A percentile compares a stretch with the other conserved stretches of the same genome.
phyloP scores from a whole-genome alignment of 2,113 vertebrate genomes.

The Leucoraja erinaceus region DNA sequence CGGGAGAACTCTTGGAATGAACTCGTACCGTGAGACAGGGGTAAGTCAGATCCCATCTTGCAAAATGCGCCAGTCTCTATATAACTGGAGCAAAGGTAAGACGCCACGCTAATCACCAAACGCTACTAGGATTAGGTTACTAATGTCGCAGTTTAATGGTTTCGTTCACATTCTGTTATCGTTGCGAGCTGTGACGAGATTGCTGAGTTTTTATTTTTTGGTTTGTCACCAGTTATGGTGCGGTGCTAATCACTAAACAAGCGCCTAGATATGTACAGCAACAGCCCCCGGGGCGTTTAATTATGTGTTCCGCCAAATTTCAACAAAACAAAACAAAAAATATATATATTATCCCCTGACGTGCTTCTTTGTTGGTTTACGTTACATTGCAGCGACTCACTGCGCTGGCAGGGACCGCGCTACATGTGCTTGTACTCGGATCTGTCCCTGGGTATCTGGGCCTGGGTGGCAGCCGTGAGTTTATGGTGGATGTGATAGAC shows the following conservation, averaged over 20 bases:
- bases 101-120: not conserved
- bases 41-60: no score
- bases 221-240: not conserved
- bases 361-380: not conserved
- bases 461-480: constrained; percentile 69
- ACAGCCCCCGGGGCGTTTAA: not conserved
- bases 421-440: constrained; percentile 98
- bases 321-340: no score
- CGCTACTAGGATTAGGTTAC: not conserved
- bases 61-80: not conserved
- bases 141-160: not conserved
- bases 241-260: not conserved
- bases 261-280: not conserved
- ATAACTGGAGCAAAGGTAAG: not conserved
- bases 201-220: not conserved
- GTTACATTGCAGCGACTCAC: not conserved
- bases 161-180: not conserved
- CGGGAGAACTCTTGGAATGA: no score
- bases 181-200: not conserved
- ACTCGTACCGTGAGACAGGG: no score
- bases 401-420: not conserved
- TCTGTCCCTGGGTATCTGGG: constrained; percentile 82
- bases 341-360: not conserved
- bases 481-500: constrained; percentile 94
- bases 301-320: not conserved